Evolutionary conservation across 2,797 vertebrate genomes (phyloP), one percentile per base, ranked within the genome.

Genomic region (Chaetodon trifasciatus): DNA sequence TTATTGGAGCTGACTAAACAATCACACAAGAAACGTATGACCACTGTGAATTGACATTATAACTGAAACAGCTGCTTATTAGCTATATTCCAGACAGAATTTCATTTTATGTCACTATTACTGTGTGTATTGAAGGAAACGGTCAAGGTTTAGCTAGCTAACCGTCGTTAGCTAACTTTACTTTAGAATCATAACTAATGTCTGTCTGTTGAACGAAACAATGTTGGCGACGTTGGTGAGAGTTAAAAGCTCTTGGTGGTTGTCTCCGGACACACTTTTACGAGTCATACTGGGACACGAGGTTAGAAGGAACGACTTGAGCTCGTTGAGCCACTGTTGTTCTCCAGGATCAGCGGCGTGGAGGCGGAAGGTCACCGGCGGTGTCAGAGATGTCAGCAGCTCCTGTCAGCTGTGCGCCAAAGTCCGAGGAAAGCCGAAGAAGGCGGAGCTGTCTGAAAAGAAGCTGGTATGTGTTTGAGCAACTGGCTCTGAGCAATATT

Each of bases 401-500:
- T 81, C 81, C 47, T 50, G 73, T 1, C 0, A 7, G 0, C 68
- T 80, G 11, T 83, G 40, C 6, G 79, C 91, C 0, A 95, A 96
- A 85, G 71, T 52, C 52, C 83, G 81, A 46, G 88, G 74, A 23
- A 61, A 82, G 39, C 50, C 86, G 15, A 83, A 83, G 5, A 99
- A 96, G 88, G 91, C 61, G 35, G 90, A 78, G 0, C 17, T 98
- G 39, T 97, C 98, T 0, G 98, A 99, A 77, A 97, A 98, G 92
- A 96, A 96, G 44, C 90, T 97, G 97, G 98, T 99, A 37, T 73
- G 96, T 66, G 28, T 32, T 32, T 32, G 28, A 32, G 28, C 28
- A 32, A 3, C 28, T 4, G 28, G 28, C 3, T 32, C 28, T 32
- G 3, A 32, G 28, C 28, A 3, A 32, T 32, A 32, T 32, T 32